phyloP scores from a whole-genome alignment of 2,888 invertebrate species.

The Pyrgus malvae region DNA sequence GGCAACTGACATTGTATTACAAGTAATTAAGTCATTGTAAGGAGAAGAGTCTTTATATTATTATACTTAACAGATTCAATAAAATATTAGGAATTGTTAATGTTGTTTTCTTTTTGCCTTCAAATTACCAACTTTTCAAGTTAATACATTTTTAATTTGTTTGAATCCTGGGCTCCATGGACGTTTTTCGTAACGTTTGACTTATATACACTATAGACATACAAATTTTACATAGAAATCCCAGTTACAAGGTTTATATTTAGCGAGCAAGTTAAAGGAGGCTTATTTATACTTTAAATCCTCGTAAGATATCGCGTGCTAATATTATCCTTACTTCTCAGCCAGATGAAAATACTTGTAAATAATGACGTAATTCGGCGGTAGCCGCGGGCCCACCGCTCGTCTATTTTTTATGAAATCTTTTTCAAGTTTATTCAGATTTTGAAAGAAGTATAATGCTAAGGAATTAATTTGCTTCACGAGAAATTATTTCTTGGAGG shows the following conservation, averaged over 20 bases:
- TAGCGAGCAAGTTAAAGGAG: too few relatives aligned
- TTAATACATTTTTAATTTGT: neutral
- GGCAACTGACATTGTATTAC: constrained; percentile 40
- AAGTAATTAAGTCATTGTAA: constrained; percentile 23
- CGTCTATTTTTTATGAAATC: constrained; percentile 73
- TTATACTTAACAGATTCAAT: neutral
- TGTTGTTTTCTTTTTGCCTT: too few relatives aligned
- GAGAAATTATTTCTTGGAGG: constrained; percentile 63
- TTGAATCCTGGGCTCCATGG: too few relatives aligned
- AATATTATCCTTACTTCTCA: constrained; percentile 38
- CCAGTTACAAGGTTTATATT: too few relatives aligned
- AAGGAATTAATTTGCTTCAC: constrained; percentile 75
- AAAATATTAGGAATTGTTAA: neutral
- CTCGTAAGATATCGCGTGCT: constrained; percentile 17
- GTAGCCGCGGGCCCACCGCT: constrained; percentile 65
- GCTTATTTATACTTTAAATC: neutral
- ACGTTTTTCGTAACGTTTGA: too few relatives aligned
- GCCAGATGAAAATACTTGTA: constrained; percentile 61
- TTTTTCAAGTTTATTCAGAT: constrained; percentile 75
- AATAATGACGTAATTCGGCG: constrained; percentile 77
- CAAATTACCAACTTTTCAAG: neutral
- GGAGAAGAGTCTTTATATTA: constrained; percentile 36
- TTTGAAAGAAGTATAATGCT: constrained; percentile 75
- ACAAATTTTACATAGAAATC: too few relatives aligned
- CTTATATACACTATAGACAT: too few relatives aligned